These are phyloP conservation scores for Lamprotornis superbus DNA, from an alignment of 2,113 vertebrate species.

Conservation along the genomic window DNA sequence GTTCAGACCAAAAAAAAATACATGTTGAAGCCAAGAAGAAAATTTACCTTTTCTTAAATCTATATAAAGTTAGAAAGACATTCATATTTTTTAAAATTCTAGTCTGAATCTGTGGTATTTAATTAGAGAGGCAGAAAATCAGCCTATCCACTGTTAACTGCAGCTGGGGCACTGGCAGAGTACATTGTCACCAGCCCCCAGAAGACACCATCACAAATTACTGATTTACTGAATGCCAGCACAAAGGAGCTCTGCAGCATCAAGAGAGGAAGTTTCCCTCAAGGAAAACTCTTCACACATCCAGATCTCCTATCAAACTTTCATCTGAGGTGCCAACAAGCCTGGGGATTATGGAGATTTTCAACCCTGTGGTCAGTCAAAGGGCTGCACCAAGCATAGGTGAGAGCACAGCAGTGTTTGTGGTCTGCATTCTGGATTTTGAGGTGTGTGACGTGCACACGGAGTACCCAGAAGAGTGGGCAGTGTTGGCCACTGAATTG, in stretches of 20 bases:
- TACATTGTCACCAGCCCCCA: not conserved
- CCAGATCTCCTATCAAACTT: not conserved
- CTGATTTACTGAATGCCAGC: not conserved
- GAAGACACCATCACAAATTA: not conserved
- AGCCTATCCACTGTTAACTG: not conserved
- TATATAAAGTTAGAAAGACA: not conserved
- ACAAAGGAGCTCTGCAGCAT: not conserved
- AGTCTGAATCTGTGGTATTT: not conserved
- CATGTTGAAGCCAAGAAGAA: not conserved
- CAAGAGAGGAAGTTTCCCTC: not conserved
- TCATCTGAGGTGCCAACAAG: not conserved
- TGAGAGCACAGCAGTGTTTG: not conserved
- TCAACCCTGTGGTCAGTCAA: not conserved
- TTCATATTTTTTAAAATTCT: not conserved
- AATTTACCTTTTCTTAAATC: not conserved
- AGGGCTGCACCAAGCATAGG: not conserved
- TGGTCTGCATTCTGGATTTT: not conserved
- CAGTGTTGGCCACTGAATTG: not conserved
- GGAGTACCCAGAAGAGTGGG: not conserved
- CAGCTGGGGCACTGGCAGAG: not conserved
- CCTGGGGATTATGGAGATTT: not conserved
- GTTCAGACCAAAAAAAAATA: not conserved
- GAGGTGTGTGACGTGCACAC: not conserved
- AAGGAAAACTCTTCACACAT: not conserved
- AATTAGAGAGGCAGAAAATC: not conserved